Base-by-base conservation (phyloP, 2,888 invertebrate species). In the Thymelicus lineola region DNA sequence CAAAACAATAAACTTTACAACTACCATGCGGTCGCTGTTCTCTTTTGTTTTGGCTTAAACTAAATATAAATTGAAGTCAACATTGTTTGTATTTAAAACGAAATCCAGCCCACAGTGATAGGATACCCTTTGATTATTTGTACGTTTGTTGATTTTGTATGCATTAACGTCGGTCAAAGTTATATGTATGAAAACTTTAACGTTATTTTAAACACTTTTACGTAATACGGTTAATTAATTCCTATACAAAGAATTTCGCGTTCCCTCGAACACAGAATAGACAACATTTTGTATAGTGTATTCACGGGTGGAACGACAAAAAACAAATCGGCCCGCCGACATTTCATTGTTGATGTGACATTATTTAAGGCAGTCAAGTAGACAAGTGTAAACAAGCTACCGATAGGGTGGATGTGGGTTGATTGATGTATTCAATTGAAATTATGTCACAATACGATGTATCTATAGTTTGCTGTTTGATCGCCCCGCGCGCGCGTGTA, bases 11-110 rank as follows among this genome's bases (percentile, higher is more conserved):
- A 42, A 35, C 57, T 35, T 28, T 35, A 38, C 15, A 46, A 20
- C 60, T 50, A 53, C 59, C 60, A 65, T 57, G 48, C 35, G 59
- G 45, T 17, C 0, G 48, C 46, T 35, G 61, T 28, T 50, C 55
- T 67, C 53, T 67, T 67, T 61, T 46, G 48, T 61, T 12, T 48
- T 12, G 48, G 35, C 35, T 28, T 35, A 10, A 20, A 61, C 67
- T 67, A 67, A 55, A 67, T 61, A 61, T 67, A 67, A 42, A 67
- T 67, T 45, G n/a, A 35, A 45, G 42, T 67, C 28, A 55, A 42
- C 61, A 58, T 53, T 14, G 58, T 59, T 58, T 28, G 28, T 15
- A 28, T 57, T 64, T n/a, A 48, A 38, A 28, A 60, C 53, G 6
- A 28, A 36, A n/a, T 35, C 6, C 35, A 17, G 15, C 20, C 48